These are phyloP conservation scores for Mallotus villosus DNA, from an alignment of 2,797 vertebrate genomes.

Conservation along the genomic window DNA sequence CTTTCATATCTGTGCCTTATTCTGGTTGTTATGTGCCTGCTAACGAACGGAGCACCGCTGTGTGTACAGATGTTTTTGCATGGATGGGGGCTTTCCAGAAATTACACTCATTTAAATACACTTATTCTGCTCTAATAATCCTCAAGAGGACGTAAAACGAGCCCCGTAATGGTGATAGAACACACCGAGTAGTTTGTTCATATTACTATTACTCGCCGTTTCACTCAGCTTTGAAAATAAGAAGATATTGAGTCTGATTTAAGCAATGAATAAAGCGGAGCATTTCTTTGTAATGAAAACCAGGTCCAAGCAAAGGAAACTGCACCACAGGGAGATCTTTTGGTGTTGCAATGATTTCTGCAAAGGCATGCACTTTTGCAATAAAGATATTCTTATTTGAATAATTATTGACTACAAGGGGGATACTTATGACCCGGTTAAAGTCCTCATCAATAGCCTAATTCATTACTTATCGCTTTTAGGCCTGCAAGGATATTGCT, in stretches of 20 bases:
- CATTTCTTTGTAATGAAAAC: conserved; percentile 84
- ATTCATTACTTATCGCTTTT: conserved; percentile 79
- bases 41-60: conserved; percentile 50
- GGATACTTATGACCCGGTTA: conserved; percentile 78
- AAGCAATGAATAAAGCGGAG: conserved; percentile 80
- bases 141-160: conserved; percentile 58
- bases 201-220: conserved; percentile 77
- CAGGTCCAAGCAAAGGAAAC: conserved; percentile 79
- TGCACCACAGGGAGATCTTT: conserved; percentile 77
- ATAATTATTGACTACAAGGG: conserved; percentile 81
- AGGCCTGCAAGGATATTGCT: conserved; percentile 71
- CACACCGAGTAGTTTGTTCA: conserved; percentile 66
- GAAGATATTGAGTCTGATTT: conserved; percentile 80
- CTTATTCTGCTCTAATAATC: conserved; percentile 73
- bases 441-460: conserved; percentile 80
- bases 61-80: conserved; percentile 65
- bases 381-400: conserved; percentile 80
- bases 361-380: conserved; percentile 75
- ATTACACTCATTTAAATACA: conserved; percentile 74
- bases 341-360: conserved; percentile 73
- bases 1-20: conserved; percentile 42
- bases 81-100: conserved; percentile 60
- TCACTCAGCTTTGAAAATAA: conserved; percentile 72
- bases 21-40: conserved; percentile 37
- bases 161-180: conserved; percentile 70